Evolutionary conservation across 2,797 vertebrate genomes (phyloP).

Genomic region (Spondyliosoma cantharus): DNA sequence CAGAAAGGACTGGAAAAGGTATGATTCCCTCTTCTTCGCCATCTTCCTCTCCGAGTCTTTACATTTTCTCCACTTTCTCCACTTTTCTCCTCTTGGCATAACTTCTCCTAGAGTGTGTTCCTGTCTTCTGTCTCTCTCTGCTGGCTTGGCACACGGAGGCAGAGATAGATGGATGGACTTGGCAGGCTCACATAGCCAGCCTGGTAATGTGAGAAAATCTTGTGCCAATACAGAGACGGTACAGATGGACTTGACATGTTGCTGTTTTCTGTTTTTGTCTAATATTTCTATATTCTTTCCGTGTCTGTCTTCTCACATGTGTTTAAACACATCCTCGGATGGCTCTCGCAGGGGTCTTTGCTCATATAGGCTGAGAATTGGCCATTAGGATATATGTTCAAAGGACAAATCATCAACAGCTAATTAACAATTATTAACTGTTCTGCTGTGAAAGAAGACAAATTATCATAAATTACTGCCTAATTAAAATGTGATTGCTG

Average conservation of each 20-base stretch:
- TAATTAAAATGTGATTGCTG: slow-evolving; percentile 86
- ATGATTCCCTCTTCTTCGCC: slow-evolving; percentile 45
- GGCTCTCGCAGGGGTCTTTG: slow-evolving; percentile 60
- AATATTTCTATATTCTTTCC: slow-evolving; percentile 76
- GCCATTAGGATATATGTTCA: slow-evolving; percentile 81
- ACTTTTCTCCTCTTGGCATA: slow-evolving; percentile 67
- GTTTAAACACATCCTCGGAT: slow-evolving; percentile 72
- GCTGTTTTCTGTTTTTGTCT: slow-evolving; percentile 79
- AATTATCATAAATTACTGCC: slow-evolving; percentile 87
- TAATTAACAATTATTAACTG: slow-evolving; percentile 87
- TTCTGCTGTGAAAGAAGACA: slow-evolving; percentile 83
- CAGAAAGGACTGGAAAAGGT: slow-evolving; percentile 54
- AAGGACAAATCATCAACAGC: slow-evolving; percentile 82
- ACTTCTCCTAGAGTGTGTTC: slow-evolving; percentile 72
- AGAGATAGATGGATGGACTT: slow-evolving; percentile 78
- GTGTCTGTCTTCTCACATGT: slow-evolving; percentile 69
- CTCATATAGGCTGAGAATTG: slow-evolving; percentile 70
- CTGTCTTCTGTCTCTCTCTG: slow-evolving; percentile 68
- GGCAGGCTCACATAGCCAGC: slow-evolving; percentile 75
- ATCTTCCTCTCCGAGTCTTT: slow-evolving; percentile 43
- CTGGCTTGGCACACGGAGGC: slow-evolving; percentile 74
- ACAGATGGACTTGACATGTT: slow-evolving; percentile 83
- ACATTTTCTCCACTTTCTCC: slow-evolving; percentile 49
- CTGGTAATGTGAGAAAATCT: slow-evolving; percentile 78
- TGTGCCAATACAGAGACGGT: slow-evolving; percentile 77